phyloP scores from a whole-genome alignment of 2,797 vertebrate genomes.

The Halcyon chelicuti region DNA sequence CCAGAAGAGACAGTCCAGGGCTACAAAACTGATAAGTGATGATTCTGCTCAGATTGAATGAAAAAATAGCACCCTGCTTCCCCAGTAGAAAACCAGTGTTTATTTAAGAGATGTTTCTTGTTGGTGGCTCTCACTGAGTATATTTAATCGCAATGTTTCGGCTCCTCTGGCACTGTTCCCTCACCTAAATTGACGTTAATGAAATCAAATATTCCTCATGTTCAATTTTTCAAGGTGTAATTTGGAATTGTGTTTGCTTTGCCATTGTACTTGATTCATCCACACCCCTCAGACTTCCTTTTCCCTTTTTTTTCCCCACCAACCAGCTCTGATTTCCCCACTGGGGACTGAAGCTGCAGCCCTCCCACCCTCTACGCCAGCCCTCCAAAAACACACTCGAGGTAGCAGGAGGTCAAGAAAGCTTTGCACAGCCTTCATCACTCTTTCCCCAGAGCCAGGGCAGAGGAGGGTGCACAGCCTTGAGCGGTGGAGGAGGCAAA shows the following conservation, averaged over 20 bases:
- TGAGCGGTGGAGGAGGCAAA: background rate
- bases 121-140: background rate
- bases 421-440: background rate
- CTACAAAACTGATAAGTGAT: background rate
- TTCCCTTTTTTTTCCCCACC: background rate
- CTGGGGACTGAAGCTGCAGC: background rate
- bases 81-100: background rate
- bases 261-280: background rate
- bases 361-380: background rate
- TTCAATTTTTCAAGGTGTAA: background rate
- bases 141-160: background rate
- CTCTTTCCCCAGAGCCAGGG: background rate
- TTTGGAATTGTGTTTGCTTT: conserved; percentile 1
- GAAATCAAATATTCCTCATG: background rate
- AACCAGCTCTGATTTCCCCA: background rate
- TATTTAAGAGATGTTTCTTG: background rate
- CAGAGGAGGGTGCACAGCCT: background rate
- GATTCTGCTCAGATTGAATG: background rate
- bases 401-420: background rate
- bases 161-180: background rate
- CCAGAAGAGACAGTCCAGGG: background rate
- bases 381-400: background rate
- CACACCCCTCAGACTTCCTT: background rate
- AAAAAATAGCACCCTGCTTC: background rate
- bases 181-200: background rate